A percentile compares a stretch with the other conserved stretches of the same genome.
Conservation (phyloP, 2,888 invertebrate species). For the Phortica magna region DNA sequence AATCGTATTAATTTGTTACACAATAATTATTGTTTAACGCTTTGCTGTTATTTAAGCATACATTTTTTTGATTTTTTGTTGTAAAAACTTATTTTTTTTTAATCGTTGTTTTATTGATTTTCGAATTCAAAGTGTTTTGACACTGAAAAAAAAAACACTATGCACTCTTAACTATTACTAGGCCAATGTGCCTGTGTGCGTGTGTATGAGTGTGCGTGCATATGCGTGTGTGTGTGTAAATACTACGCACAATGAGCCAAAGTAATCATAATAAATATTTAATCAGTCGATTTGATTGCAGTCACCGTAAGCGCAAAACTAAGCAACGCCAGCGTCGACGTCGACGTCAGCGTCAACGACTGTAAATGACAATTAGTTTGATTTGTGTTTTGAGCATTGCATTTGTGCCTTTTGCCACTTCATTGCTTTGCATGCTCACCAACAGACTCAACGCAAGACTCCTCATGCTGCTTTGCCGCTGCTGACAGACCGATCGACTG, state of each 20-base stretch:
- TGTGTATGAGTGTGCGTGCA: background rate
- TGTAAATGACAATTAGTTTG: too few species aligned
- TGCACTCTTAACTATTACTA: conserved; percentile 41
- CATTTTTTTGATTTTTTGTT: background rate
- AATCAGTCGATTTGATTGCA: conserved; percentile 71
- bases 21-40: conserved; percentile 30
- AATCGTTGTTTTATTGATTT: background rate
- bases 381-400: too few species aligned
- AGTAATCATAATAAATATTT: conserved; percentile 58
- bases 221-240: background rate
- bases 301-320: conserved; percentile 44
- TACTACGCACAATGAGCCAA: conserved; percentile 3
- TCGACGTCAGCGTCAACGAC: conserved; percentile 6
- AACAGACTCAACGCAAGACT: too few species aligned
- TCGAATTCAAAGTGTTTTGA: conserved; percentile 52
- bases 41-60: conserved; percentile 10
- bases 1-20: conserved; percentile 30
- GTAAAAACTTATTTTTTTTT: background rate
- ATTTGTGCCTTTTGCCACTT: too few species aligned
- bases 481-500: too few species aligned
- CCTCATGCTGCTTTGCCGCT: too few species aligned
- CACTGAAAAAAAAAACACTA: conserved; percentile 57
- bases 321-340: background rate
- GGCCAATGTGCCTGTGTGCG: conserved; percentile 39
- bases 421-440: too few species aligned